Percentiles rank a stretch among this genome's conserved stretches.
Conservation (phyloP, 2,797 vertebrate species). For the Falco biarmicus region DNA sequence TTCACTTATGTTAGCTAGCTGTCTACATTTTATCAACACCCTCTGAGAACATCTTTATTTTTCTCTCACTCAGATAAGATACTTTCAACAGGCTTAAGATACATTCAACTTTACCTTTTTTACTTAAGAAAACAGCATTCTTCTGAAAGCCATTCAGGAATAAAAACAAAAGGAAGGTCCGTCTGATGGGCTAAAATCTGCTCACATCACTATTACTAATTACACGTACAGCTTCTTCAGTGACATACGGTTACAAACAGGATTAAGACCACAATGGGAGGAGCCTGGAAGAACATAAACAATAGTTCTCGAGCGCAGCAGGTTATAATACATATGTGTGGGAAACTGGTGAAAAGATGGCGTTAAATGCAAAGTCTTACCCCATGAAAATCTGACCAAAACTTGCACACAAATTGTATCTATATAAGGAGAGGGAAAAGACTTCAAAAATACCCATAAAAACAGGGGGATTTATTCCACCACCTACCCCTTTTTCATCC, state of each 20-base stretch:
- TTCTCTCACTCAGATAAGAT: background rate
- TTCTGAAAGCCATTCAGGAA: background rate
- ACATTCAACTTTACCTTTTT: background rate
- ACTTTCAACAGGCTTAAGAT: background rate
- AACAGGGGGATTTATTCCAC: background rate
- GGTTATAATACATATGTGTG: background rate
- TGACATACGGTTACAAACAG: rapidly evolving
- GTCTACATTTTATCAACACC: background rate
- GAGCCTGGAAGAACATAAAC: background rate
- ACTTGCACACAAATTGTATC: background rate
- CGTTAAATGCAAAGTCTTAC: background rate
- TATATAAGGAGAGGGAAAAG: background rate
- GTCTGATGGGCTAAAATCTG: background rate
- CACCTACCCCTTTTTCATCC: background rate
- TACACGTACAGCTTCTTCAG: background rate
- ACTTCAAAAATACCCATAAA: background rate
- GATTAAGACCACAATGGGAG: background rate
- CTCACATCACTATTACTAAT: background rate
- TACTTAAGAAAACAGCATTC: background rate
- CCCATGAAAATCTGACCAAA: background rate
- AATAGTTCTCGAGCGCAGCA: background rate
- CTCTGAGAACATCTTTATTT: background rate
- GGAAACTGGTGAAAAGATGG: background rate
- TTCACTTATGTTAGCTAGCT: background rate
- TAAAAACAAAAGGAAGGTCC: background rate